Evolutionary conservation across 1,140 invertebrate species (phyloP).

Genomic region (Aphidius ervi): DNA sequence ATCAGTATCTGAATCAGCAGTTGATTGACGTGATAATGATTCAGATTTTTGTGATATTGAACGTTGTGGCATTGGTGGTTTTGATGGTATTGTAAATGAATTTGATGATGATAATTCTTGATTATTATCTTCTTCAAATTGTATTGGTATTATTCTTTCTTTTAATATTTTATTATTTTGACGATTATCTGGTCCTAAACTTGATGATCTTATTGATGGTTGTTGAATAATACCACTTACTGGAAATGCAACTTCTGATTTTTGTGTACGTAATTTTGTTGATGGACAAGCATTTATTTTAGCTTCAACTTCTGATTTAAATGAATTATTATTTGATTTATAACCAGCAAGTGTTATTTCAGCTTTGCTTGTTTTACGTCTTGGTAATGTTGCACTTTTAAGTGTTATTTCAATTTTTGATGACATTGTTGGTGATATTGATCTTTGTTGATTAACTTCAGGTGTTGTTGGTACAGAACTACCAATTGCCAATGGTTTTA

Average conservation of each 20-base stretch:
- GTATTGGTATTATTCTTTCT: conserved; percentile 60
- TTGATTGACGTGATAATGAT: conserved; percentile 63
- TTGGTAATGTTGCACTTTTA: conserved; percentile 64
- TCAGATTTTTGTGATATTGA: conserved; percentile 47
- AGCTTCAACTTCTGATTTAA: conserved; percentile 59
- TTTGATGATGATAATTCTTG: conserved; percentile 32
- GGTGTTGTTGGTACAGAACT: conserved; percentile 29
- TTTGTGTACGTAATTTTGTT: conserved; percentile 50
- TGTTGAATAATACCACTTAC: conserved; percentile 48
- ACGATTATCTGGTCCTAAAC: conserved; percentile 47
- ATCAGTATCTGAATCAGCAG: conserved; percentile 65
- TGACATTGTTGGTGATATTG: conserved; percentile 46
- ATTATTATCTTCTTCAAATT: conserved; percentile 35
- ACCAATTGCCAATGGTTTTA: conserved; percentile 31
- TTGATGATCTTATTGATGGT: conserved; percentile 39
- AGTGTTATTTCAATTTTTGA: conserved; percentile 63
- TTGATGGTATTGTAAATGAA: conserved; percentile 41
- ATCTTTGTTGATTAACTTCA: conserved; percentile 23
- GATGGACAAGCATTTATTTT: conserved; percentile 53
- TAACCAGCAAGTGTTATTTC: conserved; percentile 59
- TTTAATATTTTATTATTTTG: conserved; percentile 26
- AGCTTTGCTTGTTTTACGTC: conserved; percentile 62
- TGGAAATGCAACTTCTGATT: conserved; percentile 60
- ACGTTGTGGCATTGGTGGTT: conserved; percentile 50
- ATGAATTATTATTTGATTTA: conserved; percentile 43